Conservation (phyloP, 2,113 vertebrate species). For the Vulpes vulpes region DNA sequence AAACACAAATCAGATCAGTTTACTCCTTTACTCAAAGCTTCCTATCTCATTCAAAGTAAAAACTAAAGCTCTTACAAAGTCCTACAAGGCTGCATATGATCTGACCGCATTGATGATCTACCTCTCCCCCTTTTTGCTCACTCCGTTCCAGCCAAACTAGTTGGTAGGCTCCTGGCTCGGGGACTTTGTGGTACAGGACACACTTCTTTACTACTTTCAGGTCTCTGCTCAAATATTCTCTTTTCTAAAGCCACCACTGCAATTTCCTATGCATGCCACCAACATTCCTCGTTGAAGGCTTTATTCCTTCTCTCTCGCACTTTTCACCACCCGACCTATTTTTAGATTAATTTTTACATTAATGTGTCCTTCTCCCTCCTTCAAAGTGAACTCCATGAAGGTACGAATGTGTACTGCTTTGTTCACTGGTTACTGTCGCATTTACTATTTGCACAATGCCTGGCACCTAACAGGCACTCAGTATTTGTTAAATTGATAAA, state of each 20-base stretch:
- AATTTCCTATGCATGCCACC: not conserved
- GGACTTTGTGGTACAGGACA: not conserved
- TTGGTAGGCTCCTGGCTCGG: not conserved
- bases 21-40: not conserved
- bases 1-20: not conserved
- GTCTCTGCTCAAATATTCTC: not conserved
- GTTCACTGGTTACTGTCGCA: not conserved
- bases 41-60: conserved; percentile 17
- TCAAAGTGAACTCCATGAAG: conserved; percentile 12
- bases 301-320: not conserved
- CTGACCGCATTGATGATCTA: not conserved
- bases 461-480: not conserved
- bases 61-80: conserved; percentile 28
- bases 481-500: conserved; percentile 41
- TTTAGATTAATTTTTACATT: conserved; percentile 24
- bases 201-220: not conserved
- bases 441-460: not conserved
- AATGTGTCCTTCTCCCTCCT: not conserved
- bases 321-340: not conserved
- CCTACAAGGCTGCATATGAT: not conserved
- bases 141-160: not conserved
- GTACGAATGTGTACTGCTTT: not conserved
- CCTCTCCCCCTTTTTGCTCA: not conserved
- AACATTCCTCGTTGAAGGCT: not conserved
- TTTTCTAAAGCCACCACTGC: not conserved